A percentile compares a stretch with the other conserved stretches of the same genome.
These are phyloP conservation scores for Acipenser transmontanus DNA, from an alignment of 2,797 vertebrate genomes.

Conservation along the genomic window DNA sequence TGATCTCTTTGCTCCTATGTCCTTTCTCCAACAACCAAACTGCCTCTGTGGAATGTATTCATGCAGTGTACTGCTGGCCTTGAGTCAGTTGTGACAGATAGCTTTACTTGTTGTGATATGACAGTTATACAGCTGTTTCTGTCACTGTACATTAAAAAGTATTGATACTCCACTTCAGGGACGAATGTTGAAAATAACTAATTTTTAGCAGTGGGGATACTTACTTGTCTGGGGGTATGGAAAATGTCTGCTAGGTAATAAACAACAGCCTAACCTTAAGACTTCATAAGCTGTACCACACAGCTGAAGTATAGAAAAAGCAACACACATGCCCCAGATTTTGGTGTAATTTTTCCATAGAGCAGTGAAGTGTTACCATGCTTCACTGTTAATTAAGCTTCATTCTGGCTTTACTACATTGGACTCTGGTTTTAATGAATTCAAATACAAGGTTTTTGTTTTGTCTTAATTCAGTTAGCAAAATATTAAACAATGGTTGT, in stretches of 20 bases:
- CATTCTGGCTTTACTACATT: too few species aligned
- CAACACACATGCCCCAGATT: too few species aligned
- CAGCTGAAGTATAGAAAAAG: not conserved
- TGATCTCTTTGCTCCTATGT: too few species aligned
- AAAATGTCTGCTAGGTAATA: not conserved
- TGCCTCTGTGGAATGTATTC: not conserved
- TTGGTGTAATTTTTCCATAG: too few species aligned
- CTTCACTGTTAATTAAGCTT: too few species aligned
- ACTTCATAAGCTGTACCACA: not conserved
- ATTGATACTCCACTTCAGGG: conserved; percentile 5
- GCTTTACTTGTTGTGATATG: conserved; percentile 3
- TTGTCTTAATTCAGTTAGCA: too few species aligned
- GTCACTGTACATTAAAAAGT: not conserved
- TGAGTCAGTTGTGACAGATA: not conserved
- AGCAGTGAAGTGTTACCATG: too few species aligned
- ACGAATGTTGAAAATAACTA: conserved; percentile 1
- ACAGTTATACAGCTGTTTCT: conserved; percentile 3
- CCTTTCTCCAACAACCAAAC: too few species aligned
- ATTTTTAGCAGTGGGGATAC: conserved; percentile 8
- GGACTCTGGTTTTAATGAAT: too few species aligned
- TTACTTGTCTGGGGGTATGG: not conserved
- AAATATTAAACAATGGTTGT: too few species aligned
- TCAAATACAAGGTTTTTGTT: too few species aligned
- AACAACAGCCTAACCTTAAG: not conserved
- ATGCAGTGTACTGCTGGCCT: not conserved